Evolutionary conservation across 2,113 vertebrate genomes (phyloP), one percentile per base, ranked within the genome.

Genomic region (Hassar affinis): DNA sequence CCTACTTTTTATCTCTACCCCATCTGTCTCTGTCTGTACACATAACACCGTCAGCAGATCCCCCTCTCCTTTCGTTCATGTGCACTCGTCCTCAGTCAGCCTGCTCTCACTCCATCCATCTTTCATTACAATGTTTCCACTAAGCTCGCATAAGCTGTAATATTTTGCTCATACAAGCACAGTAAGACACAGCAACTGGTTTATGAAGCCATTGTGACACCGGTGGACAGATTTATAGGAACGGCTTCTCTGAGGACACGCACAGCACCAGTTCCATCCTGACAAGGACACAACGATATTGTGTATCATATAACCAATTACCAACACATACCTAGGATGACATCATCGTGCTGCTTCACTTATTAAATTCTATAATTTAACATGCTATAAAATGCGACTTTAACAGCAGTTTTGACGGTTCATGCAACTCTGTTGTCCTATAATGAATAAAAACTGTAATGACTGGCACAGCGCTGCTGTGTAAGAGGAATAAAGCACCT

Each of bases 1-100:
- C 42, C 49, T 22, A 57, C 30, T 15, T 38, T 33, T 27, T 27
- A 25, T 56, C 11, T 68, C 61, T 79, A 51, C 68, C 77, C 62
- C 57, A 30, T 49, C 35, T 59, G 14, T n/a, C 82, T 45, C 35
- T 35, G 47, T n/a, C 83, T 74, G 77, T 80, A 78, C 47, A 84
- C 54, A 47, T 38, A 35, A 84, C 45, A 57, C 82, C 8, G 71
- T 49, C 30, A 52, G 35, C 25, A 77, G 61, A 78, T 84, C 74
- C 57, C 72, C 42, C 81, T 54, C 47, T 68, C 74, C 74, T 30
- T 22, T 64, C 42, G 12, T 64, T 14, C 51, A 52, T 52, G 3
- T n/a, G 12, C 57, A n/a, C 61, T 25, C 30, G 45, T 52, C 66
- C 62, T 47, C 45, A 49, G 6, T 74, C 49, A 18, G 68, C 57